A percentile compares a stretch with the other conserved stretches of the same genome.
These are phyloP conservation scores for Nannoperca australis DNA, from an alignment of 2,797 vertebrate genomes.

Conservation along the genomic window DNA sequence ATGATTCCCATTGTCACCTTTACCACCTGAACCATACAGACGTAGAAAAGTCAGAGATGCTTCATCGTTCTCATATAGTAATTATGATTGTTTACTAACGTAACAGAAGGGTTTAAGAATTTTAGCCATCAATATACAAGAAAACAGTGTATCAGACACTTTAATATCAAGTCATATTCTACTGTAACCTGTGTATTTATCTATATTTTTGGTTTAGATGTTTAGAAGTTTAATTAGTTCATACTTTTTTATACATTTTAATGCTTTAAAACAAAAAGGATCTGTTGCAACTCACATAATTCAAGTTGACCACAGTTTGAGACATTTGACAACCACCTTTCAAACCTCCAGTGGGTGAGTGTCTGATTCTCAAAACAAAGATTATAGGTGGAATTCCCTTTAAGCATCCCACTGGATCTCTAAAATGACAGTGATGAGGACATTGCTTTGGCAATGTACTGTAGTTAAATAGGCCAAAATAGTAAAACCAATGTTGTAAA, in stretches of 20 bases:
- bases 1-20: slow-evolving; percentile 66
- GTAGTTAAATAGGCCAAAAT: background rate
- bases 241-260: background rate
- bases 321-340: background rate
- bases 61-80: background rate
- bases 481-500: background rate
- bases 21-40: slow-evolving; percentile 58
- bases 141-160: background rate
- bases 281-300: background rate
- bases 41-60: background rate
- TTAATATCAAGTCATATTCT: background rate
- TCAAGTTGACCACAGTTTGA: background rate
- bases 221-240: background rate
- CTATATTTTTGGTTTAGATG: background rate
- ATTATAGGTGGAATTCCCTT: background rate
- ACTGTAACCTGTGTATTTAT: too few species aligned
- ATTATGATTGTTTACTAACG: background rate
- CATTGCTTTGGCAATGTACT: background rate
- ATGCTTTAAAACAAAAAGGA: background rate
- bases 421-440: background rate
- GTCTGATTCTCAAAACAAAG: background rate
- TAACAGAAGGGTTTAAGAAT: background rate
- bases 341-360: background rate
- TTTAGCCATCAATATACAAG: background rate
- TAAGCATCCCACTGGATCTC: background rate